Conservation (phyloP, 2,113 vertebrate species). For the Poecile atricapillus region DNA sequence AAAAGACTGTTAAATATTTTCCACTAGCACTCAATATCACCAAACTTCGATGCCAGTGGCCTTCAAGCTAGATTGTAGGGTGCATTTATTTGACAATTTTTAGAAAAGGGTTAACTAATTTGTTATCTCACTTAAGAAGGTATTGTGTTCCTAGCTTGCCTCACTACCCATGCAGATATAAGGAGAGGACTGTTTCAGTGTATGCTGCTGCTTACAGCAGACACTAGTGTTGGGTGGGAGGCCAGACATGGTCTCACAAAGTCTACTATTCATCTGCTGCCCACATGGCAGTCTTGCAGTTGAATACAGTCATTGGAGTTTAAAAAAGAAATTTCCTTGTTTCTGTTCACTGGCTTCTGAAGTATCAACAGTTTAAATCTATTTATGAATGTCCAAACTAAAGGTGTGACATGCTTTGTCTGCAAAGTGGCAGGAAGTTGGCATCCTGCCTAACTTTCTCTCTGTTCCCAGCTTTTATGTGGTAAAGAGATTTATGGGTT, state of each 20-base stretch:
- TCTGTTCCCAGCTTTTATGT: slow-evolving; percentile 85
- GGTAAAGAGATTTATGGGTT: slow-evolving; percentile 70
- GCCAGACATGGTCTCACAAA: neutral
- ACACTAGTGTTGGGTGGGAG: neutral
- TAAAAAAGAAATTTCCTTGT: slow-evolving; percentile 59
- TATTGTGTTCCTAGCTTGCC: neutral
- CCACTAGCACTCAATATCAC: neutral
- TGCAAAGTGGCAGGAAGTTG: slow-evolving; percentile 74
- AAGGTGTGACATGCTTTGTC: slow-evolving; percentile 78
- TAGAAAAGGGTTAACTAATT: neutral
- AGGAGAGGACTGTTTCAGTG: neutral
- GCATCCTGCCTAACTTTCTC: slow-evolving; percentile 70
- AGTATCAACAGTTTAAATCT: slow-evolving; percentile 80
- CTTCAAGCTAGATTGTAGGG: neutral
- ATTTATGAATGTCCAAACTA: slow-evolving; percentile 76
- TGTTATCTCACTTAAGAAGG: neutral
- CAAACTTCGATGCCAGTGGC: neutral
- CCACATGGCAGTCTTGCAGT: slow-evolving; percentile 49
- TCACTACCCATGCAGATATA: neutral
- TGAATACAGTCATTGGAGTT: slow-evolving; percentile 81
- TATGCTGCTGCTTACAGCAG: neutral
- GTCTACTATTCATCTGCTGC: neutral
- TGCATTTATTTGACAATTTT: neutral
- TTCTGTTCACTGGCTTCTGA: slow-evolving; percentile 52
- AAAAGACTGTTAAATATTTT: neutral